phyloP scores from a whole-genome alignment of 2,113 vertebrate genomes.

The Nestor notabilis region DNA sequence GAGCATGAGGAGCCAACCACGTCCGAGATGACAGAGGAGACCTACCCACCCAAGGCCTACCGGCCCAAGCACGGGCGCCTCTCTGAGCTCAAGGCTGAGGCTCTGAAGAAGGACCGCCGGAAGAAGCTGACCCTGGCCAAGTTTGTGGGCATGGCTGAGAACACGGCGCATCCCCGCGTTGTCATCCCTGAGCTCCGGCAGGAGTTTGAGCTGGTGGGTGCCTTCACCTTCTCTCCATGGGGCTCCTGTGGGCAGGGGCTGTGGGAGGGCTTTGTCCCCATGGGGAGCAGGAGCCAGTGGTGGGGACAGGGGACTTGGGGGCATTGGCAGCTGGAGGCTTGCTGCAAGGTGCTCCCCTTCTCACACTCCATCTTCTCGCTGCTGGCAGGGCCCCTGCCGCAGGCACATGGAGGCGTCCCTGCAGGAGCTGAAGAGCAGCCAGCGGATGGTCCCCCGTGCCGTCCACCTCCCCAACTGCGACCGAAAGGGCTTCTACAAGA shows the following conservation, averaged over 20 bases:
- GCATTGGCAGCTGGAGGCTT: not conserved
- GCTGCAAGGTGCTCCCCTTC: not conserved
- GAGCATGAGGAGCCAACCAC: slow-evolving; percentile 88
- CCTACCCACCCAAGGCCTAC: slow-evolving; percentile 81
- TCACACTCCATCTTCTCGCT: not conserved
- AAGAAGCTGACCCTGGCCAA: slow-evolving; percentile 87
- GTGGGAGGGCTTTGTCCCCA: fast-evolving
- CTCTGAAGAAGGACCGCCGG: slow-evolving; percentile 88
- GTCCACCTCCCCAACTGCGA: slow-evolving; percentile 98
- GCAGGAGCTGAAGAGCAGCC: slow-evolving; percentile 92
- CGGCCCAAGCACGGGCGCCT: slow-evolving; percentile 75
- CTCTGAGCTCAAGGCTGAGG: slow-evolving; percentile 87
- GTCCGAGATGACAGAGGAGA: slow-evolving; percentile 86
- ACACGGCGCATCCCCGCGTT: slow-evolving; percentile 85
- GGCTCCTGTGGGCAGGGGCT: not conserved
- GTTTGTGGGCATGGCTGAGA: slow-evolving; percentile 79
- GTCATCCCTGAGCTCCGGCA: slow-evolving; percentile 85
- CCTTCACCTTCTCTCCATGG: fast-evolving
- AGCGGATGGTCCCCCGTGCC: slow-evolving; percentile 87
- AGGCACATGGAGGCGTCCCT: slow-evolving; percentile 94
- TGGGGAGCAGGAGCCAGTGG: fast-evolving
- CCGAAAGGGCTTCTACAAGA: slow-evolving; percentile 97
- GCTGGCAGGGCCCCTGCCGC: slow-evolving; percentile 89
- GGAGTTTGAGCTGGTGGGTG: slow-evolving; percentile 92
- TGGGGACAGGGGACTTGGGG: not conserved